phyloP scores from a whole-genome alignment of 2,797 vertebrate genomes.

The Eleutherodactylus coqui region DNA sequence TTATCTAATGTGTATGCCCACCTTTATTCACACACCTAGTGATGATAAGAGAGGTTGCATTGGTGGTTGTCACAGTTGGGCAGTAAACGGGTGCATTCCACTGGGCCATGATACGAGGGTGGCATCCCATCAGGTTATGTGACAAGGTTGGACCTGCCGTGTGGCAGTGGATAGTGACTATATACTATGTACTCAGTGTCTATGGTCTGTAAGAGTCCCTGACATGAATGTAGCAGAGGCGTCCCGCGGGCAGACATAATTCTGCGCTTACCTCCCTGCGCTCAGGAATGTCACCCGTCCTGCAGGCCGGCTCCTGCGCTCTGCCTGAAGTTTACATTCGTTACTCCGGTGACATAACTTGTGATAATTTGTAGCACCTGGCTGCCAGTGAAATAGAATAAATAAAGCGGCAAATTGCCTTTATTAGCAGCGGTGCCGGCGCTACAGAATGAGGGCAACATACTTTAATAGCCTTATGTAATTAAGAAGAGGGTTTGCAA shows the following conservation, averaged over 20 bases:
- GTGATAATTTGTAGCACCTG: slow-evolving; percentile 27
- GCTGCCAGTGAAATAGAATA: neutral
- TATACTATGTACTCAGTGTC: too few relatives aligned
- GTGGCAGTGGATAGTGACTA: too few relatives aligned
- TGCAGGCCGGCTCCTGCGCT: slow-evolving; percentile 33
- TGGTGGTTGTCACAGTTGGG: too few relatives aligned
- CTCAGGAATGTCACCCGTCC: slow-evolving; percentile 57
- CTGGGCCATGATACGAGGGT: too few relatives aligned
- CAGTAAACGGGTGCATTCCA: too few relatives aligned
- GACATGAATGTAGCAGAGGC: slow-evolving; percentile 19
- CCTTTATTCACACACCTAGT: too few relatives aligned
- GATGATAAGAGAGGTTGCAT: too few relatives aligned
- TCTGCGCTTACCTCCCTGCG: slow-evolving; percentile 22
- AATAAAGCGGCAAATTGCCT: neutral
- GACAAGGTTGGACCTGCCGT: too few relatives aligned
- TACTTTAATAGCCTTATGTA: neutral
- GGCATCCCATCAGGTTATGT: too few relatives aligned
- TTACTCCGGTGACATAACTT: slow-evolving; percentile 50
- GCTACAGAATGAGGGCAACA: neutral
- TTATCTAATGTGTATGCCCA: too few relatives aligned
- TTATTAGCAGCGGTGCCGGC: neutral
- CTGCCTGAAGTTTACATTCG: slow-evolving; percentile 40
- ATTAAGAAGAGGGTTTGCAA: neutral
- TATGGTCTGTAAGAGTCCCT: neutral
- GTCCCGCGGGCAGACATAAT: slow-evolving; percentile 42